A percentile compares a stretch with the other conserved stretches of the same genome.
Evolutionary conservation across 1,140 invertebrate species (phyloP).

Genomic region (Cherax destructor): DNA sequence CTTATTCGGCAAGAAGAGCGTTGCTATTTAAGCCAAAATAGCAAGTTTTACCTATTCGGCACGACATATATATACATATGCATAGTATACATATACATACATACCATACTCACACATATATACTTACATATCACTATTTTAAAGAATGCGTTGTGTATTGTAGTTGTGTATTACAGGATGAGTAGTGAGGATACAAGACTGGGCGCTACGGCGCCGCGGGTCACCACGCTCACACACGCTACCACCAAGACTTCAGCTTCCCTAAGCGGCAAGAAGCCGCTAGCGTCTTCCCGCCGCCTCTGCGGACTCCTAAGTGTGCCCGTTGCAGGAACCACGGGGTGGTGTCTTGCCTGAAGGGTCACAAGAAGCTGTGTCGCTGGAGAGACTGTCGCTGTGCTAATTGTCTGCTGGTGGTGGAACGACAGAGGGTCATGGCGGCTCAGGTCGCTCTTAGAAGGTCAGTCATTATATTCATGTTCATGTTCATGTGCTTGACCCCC

Average conservation of each 20-base stretch:
- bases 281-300: slow-evolving; percentile 72
- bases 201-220: neutral
- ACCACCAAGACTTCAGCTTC: neutral
- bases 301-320: slow-evolving; percentile 89
- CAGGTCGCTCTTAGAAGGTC: slow-evolving; percentile 79
- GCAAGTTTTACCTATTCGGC: too few species aligned
- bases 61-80: too few species aligned
- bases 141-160: too few species aligned
- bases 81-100: too few species aligned
- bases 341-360: slow-evolving; percentile 90
- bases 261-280: neutral
- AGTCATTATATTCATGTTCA: neutral
- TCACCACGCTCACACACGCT: neutral
- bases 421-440: slow-evolving; percentile 92
- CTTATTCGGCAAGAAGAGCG: too few species aligned
- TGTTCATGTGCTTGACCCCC: neutral
- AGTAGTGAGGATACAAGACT: neutral
- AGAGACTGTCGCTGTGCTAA: slow-evolving; percentile 88
- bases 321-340: slow-evolving; percentile 92
- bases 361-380: slow-evolving; percentile 87
- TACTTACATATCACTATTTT: too few species aligned
- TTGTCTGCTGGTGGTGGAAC: slow-evolving; percentile 89
- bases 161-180: neutral
- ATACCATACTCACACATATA: too few species aligned
- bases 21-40: too few species aligned